phyloP scores from a whole-genome alignment of 1,140 invertebrate species.

The Ceratitis capitata region DNA sequence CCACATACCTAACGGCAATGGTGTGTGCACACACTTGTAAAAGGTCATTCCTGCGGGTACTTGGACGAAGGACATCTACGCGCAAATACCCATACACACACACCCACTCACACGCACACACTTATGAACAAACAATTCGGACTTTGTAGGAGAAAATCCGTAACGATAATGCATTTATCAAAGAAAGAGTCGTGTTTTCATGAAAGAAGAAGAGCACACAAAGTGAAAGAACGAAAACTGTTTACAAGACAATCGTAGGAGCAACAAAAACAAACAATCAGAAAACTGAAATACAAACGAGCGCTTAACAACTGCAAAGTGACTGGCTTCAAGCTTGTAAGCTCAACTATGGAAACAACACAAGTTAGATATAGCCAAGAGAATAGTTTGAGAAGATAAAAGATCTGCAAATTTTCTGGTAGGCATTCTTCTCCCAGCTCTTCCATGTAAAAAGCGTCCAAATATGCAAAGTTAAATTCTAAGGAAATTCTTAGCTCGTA shows the following conservation, averaged over 20 bases:
- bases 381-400: too few relatives aligned
- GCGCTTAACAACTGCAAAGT: background rate
- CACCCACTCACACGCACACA: background rate
- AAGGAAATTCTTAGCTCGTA: too few relatives aligned
- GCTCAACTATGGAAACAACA: background rate
- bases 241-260: background rate
- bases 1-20: background rate
- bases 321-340: background rate
- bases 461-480: too few relatives aligned
- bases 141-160: background rate
- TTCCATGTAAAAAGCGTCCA: too few relatives aligned
- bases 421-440: too few relatives aligned
- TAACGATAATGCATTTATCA: conserved; percentile 9
- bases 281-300: background rate
- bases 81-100: background rate
- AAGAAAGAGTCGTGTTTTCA: background rate
- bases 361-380: too few relatives aligned
- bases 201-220: background rate
- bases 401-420: too few relatives aligned
- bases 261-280: background rate
- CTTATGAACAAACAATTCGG: background rate
- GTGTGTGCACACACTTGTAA: background rate
- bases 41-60: background rate
- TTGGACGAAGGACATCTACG: background rate
- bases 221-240: background rate